phyloP scores from a whole-genome alignment of 2,797 vertebrate genomes.

The Salarias fasciatus region DNA sequence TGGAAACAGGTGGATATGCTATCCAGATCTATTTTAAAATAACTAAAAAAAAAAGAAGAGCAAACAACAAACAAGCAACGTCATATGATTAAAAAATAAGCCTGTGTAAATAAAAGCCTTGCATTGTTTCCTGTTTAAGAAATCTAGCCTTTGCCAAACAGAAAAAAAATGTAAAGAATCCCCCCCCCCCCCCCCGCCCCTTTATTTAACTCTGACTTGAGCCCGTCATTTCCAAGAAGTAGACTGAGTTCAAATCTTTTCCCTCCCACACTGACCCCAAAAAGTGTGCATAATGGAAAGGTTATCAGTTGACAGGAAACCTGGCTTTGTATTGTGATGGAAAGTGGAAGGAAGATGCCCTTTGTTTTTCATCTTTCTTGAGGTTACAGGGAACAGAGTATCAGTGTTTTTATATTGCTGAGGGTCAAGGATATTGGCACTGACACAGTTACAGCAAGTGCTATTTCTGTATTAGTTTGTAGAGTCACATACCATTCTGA shows the following conservation, averaged over 20 bases:
- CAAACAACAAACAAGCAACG: too few relatives aligned
- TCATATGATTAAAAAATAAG: too few relatives aligned
- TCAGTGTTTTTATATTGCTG: constrained; percentile 7
- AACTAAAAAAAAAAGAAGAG: too few relatives aligned
- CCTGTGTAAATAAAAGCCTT: too few relatives aligned
- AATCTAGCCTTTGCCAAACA: too few relatives aligned
- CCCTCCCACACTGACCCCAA: constrained; percentile 42
- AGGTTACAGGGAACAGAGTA: constrained; percentile 10
- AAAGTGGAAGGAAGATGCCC: constrained; percentile 46
- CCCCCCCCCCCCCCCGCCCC: too few relatives aligned
- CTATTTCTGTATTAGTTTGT: constrained; percentile 5
- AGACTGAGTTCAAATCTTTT: background rate
- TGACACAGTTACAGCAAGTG: background rate
- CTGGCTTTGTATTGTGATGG: constrained; percentile 5
- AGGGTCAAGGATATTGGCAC: constrained; percentile 15
- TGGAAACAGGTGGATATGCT: too few relatives aligned
- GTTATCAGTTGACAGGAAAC: constrained; percentile 71
- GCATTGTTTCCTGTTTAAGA: too few relatives aligned
- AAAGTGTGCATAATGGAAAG: constrained; percentile 61
- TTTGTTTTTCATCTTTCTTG: constrained; percentile 24
- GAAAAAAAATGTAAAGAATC: background rate
- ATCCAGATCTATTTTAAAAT: too few relatives aligned
- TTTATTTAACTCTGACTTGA: constrained; percentile 6
- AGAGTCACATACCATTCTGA: background rate
- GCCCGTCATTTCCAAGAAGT: constrained; percentile 44